A percentile compares a stretch with the other conserved stretches of the same genome.
phyloP scores from a whole-genome alignment of 1,140 invertebrate species.

The Gonatopus flavifemur region DNA sequence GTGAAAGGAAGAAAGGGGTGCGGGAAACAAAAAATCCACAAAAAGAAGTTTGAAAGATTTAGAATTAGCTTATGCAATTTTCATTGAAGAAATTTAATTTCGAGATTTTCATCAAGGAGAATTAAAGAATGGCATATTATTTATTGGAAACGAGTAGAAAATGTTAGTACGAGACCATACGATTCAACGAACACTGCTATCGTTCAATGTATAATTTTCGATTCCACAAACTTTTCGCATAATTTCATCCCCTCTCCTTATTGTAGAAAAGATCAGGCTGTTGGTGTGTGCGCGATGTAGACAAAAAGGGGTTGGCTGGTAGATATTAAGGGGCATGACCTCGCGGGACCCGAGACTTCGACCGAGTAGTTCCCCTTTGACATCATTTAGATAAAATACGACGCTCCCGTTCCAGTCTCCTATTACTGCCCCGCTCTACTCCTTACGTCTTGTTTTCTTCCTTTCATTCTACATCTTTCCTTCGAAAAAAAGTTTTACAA shows the following conservation, averaged over 20 bases:
- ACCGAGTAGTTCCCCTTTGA: conserved; percentile 48
- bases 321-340: conserved; percentile 29
- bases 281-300: conserved; percentile 9
- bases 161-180: too few relatives aligned
- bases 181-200: too few relatives aligned
- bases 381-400: conserved; percentile 55
- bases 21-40: conserved; percentile 19
- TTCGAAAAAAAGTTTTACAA: conserved; percentile 23
- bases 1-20: background rate
- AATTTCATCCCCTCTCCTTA: too few relatives aligned
- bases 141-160: too few relatives aligned
- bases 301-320: conserved; percentile 21
- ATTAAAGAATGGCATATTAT: too few relatives aligned
- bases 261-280: too few relatives aligned
- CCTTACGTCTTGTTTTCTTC: conserved; percentile 23
- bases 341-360: conserved; percentile 29
- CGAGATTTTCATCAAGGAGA: too few relatives aligned
- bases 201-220: too few relatives aligned
- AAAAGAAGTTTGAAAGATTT: too few relatives aligned
- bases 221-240: too few relatives aligned
- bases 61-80: too few relatives aligned
- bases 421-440: conserved; percentile 22
- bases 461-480: conserved; percentile 21
- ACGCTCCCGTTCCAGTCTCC: conserved; percentile 26
- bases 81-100: too few relatives aligned